Conservation (phyloP, 2,113 vertebrate genomes). For the Sebastes schlegelii region DNA sequence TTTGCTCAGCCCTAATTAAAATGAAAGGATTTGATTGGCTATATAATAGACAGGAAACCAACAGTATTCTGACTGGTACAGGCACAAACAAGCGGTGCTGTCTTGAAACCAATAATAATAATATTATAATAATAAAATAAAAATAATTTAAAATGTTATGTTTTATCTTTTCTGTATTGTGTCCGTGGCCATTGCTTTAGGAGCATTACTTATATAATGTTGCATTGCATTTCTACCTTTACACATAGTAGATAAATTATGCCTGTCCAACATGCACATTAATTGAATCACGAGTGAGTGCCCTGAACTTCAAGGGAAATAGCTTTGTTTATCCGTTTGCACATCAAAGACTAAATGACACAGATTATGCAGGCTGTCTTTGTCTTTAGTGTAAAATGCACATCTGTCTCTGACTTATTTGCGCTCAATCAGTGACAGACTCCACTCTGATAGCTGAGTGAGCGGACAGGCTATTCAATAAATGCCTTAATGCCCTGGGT, state of each 20-base stretch:
- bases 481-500: conserved; percentile 35
- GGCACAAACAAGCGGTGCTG: background rate
- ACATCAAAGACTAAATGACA: conserved; percentile 23
- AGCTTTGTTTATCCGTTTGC: background rate
- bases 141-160: no score
- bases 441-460: conserved; percentile 43
- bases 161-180: background rate
- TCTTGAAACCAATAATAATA: no score
- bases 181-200: background rate
- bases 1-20: background rate
- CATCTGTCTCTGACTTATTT: conserved; percentile 36
- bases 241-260: background rate
- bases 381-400: conserved; percentile 42
- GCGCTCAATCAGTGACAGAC: conserved; percentile 46
- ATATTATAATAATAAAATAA: no score
- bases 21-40: background rate
- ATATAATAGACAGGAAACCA: background rate
- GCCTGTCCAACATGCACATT: background rate
- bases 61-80: background rate
- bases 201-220: background rate
- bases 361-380: conserved; percentile 8
- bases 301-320: background rate
- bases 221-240: background rate
- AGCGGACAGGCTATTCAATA: conserved; percentile 44
- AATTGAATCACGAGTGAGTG: background rate